Evolutionary conservation across 2,888 invertebrate species (phyloP).

Genomic region (Lithophane ornitopus): DNA sequence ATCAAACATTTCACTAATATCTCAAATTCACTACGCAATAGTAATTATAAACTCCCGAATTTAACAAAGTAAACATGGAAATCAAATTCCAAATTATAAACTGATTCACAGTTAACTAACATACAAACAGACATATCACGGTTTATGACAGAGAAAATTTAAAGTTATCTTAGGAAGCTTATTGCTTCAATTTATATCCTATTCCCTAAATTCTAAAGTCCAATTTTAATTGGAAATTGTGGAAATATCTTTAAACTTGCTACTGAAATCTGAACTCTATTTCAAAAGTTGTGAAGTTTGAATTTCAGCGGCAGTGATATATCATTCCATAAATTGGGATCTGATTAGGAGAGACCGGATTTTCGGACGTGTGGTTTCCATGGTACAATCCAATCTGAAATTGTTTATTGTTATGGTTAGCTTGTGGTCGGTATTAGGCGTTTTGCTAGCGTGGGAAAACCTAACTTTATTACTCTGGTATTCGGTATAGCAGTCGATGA

Average conservation of each 20-base stretch:
- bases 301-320: conserved; percentile 19
- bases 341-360: conserved; percentile 66
- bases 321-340: conserved; percentile 65
- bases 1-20: conserved; percentile 15
- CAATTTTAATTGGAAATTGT: conserved; percentile 60
- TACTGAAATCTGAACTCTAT: conserved; percentile 38
- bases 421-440: conserved; percentile 55
- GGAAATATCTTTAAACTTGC: conserved; percentile 9
- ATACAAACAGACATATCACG: conserved; percentile 44
- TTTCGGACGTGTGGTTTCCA: conserved; percentile 67
- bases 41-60: conserved; percentile 22
- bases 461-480: conserved; percentile 39
- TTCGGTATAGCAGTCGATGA: conserved; percentile 21
- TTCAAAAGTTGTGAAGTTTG: neutral
- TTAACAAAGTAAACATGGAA: conserved; percentile 27
- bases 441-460: conserved; percentile 31
- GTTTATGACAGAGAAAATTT: conserved; percentile 45
- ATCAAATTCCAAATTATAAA: conserved; percentile 41
- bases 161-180: conserved; percentile 42
- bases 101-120: conserved; percentile 28
- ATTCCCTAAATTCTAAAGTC: conserved; percentile 50
- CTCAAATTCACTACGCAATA: neutral
- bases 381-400: conserved; percentile 65
- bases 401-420: conserved; percentile 65
- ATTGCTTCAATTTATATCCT: conserved; percentile 43